Base-by-base conservation (phyloP, 2,888 invertebrate genomes). In the Apamea sordens region DNA sequence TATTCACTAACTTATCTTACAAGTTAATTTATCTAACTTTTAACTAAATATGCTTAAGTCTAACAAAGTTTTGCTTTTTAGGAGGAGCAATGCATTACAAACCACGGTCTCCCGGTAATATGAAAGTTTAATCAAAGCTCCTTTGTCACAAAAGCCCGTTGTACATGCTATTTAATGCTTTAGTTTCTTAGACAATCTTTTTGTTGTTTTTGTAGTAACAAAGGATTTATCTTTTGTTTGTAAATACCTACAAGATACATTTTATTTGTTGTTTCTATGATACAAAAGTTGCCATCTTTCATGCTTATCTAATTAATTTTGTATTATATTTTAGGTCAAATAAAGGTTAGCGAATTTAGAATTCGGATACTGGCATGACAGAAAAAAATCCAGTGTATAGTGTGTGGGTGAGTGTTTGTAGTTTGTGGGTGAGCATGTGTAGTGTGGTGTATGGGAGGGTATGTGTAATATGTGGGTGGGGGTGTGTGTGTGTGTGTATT, bases 11-110 rank as follows among this genome's bases (percentile, higher is more conserved):
- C 21, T 36, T 64, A 50, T 59, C 61, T 64, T 64, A 41, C 36
- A 76, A 77, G 69, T 67, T 59, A 70, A 84, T 50, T 21, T 61
- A 70, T 36, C 28, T 81, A 68, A 70, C 13, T 64, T 84, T 64
- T 61, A 73, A 50, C 24, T 28, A 13, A 67, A 70, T 59, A 24
- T 71, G 44, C 32, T 69, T 56, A 79, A 78, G n/a, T 86, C 79
- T 91, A 91, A 92, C 84, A 70, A 79, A 83, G 73, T 91, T 93
- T 95, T 93, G 93, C 86, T 91, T 95, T 96, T 93, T 96, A 96
- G 96, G 96, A 94, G 96, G 95, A 91, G 95, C 95, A 83, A 92
- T 96, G 91, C 94, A 95, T 94, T 96, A 96, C 93, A 95, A 96
- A 87, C 96, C 95, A 88, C 94, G 95, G 80, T 94, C 94, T 82